Evolutionary conservation across 2,113 vertebrate genomes (phyloP).

Genomic region (Hyaena hyaena): DNA sequence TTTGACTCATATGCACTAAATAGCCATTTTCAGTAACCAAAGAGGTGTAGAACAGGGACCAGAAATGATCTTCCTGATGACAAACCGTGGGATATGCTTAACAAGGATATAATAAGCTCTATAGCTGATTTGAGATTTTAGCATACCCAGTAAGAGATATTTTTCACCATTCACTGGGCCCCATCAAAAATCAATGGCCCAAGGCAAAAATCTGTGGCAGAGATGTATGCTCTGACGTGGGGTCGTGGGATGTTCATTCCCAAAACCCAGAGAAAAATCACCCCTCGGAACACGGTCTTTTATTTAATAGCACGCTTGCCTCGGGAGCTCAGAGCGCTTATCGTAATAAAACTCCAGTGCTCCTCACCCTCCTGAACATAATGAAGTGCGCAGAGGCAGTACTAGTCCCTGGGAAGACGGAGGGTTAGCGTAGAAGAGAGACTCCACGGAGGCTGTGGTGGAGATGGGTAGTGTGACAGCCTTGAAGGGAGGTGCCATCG

Average conservation of each 20-base stretch:
- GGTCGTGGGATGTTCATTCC: not conserved
- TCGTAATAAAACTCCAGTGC: rapidly evolving
- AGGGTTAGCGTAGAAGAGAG: not conserved
- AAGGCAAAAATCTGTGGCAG: slow-evolving; percentile 23
- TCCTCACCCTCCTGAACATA: not conserved
- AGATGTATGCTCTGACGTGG: not conserved
- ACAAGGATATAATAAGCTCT: slow-evolving; percentile 71
- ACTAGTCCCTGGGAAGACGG: not conserved
- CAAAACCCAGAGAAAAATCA: slow-evolving; percentile 18
- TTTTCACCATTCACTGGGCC: slow-evolving; percentile 67
- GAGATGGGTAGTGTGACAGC: not conserved
- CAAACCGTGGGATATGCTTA: slow-evolving; percentile 49
- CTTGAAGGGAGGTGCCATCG: not conserved
- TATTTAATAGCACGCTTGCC: not conserved
- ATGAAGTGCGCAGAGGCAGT: rapidly evolving
- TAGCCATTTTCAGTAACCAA: slow-evolving; percentile 69
- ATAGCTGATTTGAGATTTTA: slow-evolving; percentile 69
- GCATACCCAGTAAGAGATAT: slow-evolving; percentile 46
- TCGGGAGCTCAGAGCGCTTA: not conserved
- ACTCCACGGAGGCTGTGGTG: not conserved
- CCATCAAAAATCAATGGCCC: slow-evolving; percentile 71
- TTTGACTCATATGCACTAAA: slow-evolving; percentile 50
- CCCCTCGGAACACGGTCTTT: not conserved
- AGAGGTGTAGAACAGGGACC: slow-evolving; percentile 53
- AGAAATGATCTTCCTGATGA: slow-evolving; percentile 55